Evolutionary conservation across 2,113 vertebrate genomes (phyloP), one percentile per base, ranked within the genome.

Genomic region (Vombatus ursinus): DNA sequence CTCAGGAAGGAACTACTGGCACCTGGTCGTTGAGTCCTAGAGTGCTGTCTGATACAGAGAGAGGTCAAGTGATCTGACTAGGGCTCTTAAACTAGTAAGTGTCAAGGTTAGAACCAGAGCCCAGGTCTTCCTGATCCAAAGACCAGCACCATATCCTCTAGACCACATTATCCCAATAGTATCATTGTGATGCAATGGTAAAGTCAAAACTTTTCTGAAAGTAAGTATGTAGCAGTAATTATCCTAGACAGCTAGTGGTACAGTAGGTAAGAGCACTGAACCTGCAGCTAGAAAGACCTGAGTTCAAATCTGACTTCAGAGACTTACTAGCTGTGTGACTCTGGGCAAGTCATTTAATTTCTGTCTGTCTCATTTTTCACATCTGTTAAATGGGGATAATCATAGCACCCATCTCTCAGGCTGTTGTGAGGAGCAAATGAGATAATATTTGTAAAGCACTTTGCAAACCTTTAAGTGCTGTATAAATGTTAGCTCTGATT

Each of bases 171-270:
- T 5, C 19, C 37, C 68, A 22, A 44, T 19, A 23, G 16, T 44
- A 8, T 23, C 16, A 44, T 44, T 84, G 2, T 44, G 2, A 6
- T 91, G 25, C 1, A 28, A 8, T 25, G 53, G 26, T 1, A 22
- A 84, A 52, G 44, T 47, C 25, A 24, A 11, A 53, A 47, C 3
- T 90, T 48, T 2, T 31, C 28, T 68, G 89, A 96, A 91, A 26
- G 47, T 89, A 92, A 96, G 12, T 57, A 93, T 31, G 84, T 89
- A 23, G 68, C 51, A 93, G 96, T 95, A 95, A 12, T 92, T 10
- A 47, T 23, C 31, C 1, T 92, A 49, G n/a, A 50, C 84, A 19
- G 14, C 10, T 77, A 1, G 31, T n/a, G 61, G 31, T n/a, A 68
- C 3, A n/a, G 14, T 68, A 31, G 14, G 11, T 61, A 31, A 61